Evolutionary conservation across 2,888 invertebrate species (phyloP).

Genomic region (Flabesymbios commensalis): DNA sequence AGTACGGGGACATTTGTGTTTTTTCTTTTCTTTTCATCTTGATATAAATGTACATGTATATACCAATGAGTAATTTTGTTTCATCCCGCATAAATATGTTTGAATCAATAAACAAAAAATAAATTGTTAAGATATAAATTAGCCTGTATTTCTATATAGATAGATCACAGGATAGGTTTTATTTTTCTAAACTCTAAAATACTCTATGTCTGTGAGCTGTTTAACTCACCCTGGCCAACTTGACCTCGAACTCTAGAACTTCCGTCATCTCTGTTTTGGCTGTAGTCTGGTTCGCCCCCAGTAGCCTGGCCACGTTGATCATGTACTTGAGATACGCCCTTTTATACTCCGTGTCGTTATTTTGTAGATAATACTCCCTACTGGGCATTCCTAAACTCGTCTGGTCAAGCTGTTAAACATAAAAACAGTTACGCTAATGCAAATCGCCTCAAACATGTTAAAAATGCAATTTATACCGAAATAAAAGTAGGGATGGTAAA

Average conservation of each 20-base stretch:
- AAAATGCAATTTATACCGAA: no score
- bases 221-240: slow-evolving; percentile 74
- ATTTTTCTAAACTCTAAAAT: neutral
- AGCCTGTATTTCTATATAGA: no score
- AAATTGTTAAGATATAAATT: no score
- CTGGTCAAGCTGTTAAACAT: slow-evolving; percentile 77
- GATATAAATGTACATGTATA: no score
- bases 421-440: neutral
- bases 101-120: no score
- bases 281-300: slow-evolving; percentile 73
- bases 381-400: slow-evolving; percentile 81
- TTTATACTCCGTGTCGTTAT: slow-evolving; percentile 65
- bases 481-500: no score
- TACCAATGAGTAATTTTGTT: no score
- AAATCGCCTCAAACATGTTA: neutral
- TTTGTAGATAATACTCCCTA: slow-evolving; percentile 80
- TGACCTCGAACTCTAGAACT: slow-evolving; percentile 78
- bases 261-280: slow-evolving; percentile 73
- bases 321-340: slow-evolving; percentile 81
- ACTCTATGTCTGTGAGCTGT: neutral
- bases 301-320: slow-evolving; percentile 76
- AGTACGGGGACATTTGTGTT: no score
- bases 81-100: no score
- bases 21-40: no score
- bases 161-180: no score